Conservation (phyloP, 2,113 vertebrate species). For the Plectropomus leopardus region DNA sequence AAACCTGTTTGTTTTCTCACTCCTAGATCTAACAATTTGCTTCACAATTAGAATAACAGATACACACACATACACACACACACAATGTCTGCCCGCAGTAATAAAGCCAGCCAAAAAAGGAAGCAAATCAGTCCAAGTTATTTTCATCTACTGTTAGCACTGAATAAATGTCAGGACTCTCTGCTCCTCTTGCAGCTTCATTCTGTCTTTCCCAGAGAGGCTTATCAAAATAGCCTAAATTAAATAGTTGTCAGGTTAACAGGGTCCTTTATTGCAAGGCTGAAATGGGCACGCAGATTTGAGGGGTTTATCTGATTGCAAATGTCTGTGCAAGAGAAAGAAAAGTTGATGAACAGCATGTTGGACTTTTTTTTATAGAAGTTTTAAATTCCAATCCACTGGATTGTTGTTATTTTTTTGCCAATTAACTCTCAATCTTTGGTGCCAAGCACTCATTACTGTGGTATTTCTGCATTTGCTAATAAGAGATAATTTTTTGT, state of each 20-base stretch:
- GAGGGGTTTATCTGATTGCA: slow-evolving; percentile 31
- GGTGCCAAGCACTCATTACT: slow-evolving; percentile 31
- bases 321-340: neutral
- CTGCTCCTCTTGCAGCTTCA: slow-evolving; percentile 39
- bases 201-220: slow-evolving; percentile 23
- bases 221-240: slow-evolving; percentile 63
- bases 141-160: slow-evolving; percentile 55
- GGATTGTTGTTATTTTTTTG: slow-evolving; percentile 39
- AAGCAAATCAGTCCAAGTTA: slow-evolving; percentile 51
- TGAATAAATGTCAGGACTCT: slow-evolving; percentile 62
- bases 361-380: neutral
- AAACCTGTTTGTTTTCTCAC: slow-evolving; percentile 32
- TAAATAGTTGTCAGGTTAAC: slow-evolving; percentile 61
- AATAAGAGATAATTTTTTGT: slow-evolving; percentile 6
- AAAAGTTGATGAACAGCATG: slow-evolving; percentile 37
- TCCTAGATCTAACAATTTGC: slow-evolving; percentile 20
- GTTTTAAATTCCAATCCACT: slow-evolving; percentile 14
- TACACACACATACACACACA: neutral
- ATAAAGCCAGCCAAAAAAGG: slow-evolving; percentile 41
- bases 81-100: slow-evolving; percentile 12
- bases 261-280: slow-evolving; percentile 31
- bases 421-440: slow-evolving; percentile 43
- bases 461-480: slow-evolving; percentile 26
- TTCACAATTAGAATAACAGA: slow-evolving; percentile 34
- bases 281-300: slow-evolving; percentile 33